Evolutionary conservation across 92 coral and sea anemone species (phyloP), one percentile per base, ranked within the genome.

Genomic region (Porites evermanni): DNA sequence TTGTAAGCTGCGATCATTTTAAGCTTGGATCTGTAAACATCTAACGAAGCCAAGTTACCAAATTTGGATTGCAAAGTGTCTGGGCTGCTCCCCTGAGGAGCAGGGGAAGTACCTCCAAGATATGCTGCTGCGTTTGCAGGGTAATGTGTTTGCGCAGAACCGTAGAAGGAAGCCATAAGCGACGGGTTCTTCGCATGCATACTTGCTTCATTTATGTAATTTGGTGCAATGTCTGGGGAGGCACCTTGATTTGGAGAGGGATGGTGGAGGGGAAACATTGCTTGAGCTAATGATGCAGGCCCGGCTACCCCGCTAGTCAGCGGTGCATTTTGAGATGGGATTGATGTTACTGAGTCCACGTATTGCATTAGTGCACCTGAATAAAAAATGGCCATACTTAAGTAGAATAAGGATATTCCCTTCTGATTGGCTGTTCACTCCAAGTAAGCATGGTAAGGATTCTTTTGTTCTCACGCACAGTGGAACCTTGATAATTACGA

Each of bases 1-100:
- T 94, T 94, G 66, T 94, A 94, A 6, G 98, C 98, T 20, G 98
- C 98, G 53, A 94, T 83, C 98, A 94, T 94, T 88, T 94, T 92
- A 17, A 94, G 88, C 54, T 94, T 94, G 8, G 98, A 75, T 79
- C 93, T 87, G 72, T 90, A 89, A 17, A 94, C 84, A 19, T 93
- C 95, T 17, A 94, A 86, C 10, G 95, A 94, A 0, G 95, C 82
- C 89, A 94, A 16, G 70, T 88, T 94, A 47, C 98, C 98, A 88
- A 94, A 94, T 59, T 86, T 92, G 52, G 89, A 68, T 79, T 93
- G 91, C 53, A 92, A 64, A 26, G 98, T 81, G 91, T 94, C 98
- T 66, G 95, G 91, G 80, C 47, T 38, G 47, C 93, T 93, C 74
- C 89, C 88, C 29, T 88, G 89, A n/a, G 67, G 85, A 53, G 86